These are phyloP conservation scores for Enteromius anoplus DNA, from an alignment of 2,797 vertebrate genomes.

Conservation along the genomic window DNA sequence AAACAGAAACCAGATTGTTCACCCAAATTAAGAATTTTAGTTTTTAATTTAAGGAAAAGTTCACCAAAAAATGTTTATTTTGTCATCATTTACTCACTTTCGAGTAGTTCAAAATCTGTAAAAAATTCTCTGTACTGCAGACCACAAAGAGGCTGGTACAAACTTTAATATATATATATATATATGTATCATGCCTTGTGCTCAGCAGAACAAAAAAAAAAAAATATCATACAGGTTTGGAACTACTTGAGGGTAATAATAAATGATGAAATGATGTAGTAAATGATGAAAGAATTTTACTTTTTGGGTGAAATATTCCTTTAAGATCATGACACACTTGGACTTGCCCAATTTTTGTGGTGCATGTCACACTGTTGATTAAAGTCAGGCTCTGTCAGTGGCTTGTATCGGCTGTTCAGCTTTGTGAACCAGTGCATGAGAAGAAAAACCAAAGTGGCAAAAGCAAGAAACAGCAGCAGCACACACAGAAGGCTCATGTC, in stretches of 20 bases:
- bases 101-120: too few species aligned
- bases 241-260: too few species aligned
- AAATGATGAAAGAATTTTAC: not conserved
- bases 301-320: not conserved
- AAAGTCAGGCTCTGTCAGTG: not conserved
- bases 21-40: not conserved
- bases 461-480: not conserved
- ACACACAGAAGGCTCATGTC: not conserved
- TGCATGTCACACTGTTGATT: not conserved
- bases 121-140: too few species aligned
- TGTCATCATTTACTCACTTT: too few species aligned
- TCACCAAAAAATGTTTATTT: too few species aligned
- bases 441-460: not conserved
- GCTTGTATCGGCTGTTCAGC: not conserved
- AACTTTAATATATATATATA: too few species aligned
- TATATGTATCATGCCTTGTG: too few species aligned
- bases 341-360: not conserved
- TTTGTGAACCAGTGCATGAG: not conserved
- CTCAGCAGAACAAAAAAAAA: too few species aligned
- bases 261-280: too few species aligned
- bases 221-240: too few species aligned
- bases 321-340: not conserved
- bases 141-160: too few species aligned
- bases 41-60: not conserved
- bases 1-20: not conserved